Base-by-base conservation (phyloP, 2,888 invertebrate species). In the Nysson spinosus region DNA sequence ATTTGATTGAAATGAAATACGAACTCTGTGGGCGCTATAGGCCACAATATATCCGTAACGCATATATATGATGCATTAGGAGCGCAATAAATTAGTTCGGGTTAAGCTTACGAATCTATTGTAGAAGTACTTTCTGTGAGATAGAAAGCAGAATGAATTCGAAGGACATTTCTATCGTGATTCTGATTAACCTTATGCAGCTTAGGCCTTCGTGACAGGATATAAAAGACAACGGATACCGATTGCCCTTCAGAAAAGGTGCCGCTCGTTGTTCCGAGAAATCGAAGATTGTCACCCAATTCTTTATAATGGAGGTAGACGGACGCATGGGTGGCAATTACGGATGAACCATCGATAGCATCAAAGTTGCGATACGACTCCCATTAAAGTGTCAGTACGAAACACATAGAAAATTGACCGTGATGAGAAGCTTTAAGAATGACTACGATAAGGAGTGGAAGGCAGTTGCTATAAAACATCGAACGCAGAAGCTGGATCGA, bases 191-290 rank as follows among this genome's bases (percentile, higher is more conserved):
- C n/a, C n/a, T n/a, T n/a, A n/a, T n/a, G n/a, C n/a, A n/a, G n/a
- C n/a, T n/a, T n/a, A n/a, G n/a, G n/a, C n/a, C n/a, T 22, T 20
- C 50, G 39, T 34, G 51, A 54, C 30, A 55, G 22, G 37, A 42
- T 9, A 11, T 24, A 34, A 28, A 44, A 46, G 20, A 43, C 46
- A 39, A 43, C 26, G 63, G 56, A 69, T 46, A 55, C 19, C 64
- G 72, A 79, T 77, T 75, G 75, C 72, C 72, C 68, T 51, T 66
- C 68, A 17, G 64, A 58, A 73, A 78, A 80, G 77, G 79, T 77
- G 75, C 79, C 71, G 73, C 71, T 40, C 32, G 47, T 58, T 34
- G 73, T 78, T 75, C 77, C 71, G 58, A 62, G 72, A 74, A 81
- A 73, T 71, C 75, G 49, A 24, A 22, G 58, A 64, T 72, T 69